phyloP scores from a whole-genome alignment of 2,888 invertebrate genomes.

The Euzetes globulus region DNA sequence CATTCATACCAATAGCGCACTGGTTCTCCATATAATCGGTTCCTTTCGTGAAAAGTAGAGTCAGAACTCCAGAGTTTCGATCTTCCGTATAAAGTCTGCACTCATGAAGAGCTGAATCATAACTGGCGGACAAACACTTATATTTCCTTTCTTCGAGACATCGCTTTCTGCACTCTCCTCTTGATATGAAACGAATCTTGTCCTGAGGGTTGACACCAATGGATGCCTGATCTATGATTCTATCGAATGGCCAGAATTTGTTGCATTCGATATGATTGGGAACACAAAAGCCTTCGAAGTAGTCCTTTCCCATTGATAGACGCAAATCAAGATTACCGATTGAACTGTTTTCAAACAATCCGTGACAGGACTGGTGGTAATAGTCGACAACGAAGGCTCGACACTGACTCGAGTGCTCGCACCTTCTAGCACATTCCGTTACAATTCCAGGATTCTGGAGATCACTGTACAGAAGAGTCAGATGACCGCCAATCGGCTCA shows the following conservation, averaged over 20 bases:
- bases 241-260: conserved; percentile 52
- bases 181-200: conserved; percentile 43
- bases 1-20: conserved; percentile 50
- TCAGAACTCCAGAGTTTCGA: conserved; percentile 48
- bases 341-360: conserved; percentile 35
- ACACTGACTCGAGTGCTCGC: conserved; percentile 47
- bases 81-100: conserved; percentile 52
- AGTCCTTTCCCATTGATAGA: conserved; percentile 41
- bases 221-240: conserved; percentile 52
- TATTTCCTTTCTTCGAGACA: conserved; percentile 52
- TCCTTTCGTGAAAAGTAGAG: conserved; percentile 42
- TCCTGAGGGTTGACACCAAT: conserved; percentile 47
- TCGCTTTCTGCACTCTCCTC: conserved; percentile 51
- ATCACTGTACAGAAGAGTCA: conserved; percentile 44
- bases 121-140: conserved; percentile 52
- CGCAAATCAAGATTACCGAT: conserved; percentile 40
- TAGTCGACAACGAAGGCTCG: conserved; percentile 49
- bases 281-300: conserved; percentile 43
- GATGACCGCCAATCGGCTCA: conserved; percentile 42
- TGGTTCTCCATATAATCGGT: conserved; percentile 55
- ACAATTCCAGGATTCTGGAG: conserved; percentile 46
- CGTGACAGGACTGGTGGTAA: conserved; percentile 47
- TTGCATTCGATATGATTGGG: conserved; percentile 44
- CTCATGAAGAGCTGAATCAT: conserved; percentile 49
- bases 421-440: conserved; percentile 47